phyloP scores from a whole-genome alignment of 2,888 invertebrate genomes.

The Caenorhabditis sp. region DNA sequence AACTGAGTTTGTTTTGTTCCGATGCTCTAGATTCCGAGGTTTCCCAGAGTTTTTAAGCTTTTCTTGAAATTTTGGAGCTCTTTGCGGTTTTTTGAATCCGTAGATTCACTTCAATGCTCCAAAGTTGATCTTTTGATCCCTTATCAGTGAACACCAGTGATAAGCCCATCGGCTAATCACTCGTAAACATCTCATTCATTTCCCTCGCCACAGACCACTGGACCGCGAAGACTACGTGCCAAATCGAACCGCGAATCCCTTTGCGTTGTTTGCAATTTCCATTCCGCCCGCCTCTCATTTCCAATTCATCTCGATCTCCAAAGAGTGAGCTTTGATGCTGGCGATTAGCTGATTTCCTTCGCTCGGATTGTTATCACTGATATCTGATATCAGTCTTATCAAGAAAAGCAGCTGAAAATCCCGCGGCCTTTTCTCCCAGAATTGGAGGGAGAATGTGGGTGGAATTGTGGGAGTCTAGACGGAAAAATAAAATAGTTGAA shows the following conservation, averaged over 20 bases:
- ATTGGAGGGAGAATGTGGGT: background rate
- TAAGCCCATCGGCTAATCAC: background rate
- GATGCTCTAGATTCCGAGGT: too few relatives aligned
- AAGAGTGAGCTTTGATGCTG: background rate
- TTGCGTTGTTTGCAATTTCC: too few relatives aligned
- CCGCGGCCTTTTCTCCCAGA: too few relatives aligned
- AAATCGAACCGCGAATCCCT: too few relatives aligned
- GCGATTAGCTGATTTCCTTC: too few relatives aligned
- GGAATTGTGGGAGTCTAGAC: background rate
- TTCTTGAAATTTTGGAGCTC: too few relatives aligned
- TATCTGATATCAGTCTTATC: background rate
- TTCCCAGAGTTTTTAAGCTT: too few relatives aligned
- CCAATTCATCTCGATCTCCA: background rate
- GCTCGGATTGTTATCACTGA: too few relatives aligned
- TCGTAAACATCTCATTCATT: background rate
- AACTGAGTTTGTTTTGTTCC: too few relatives aligned
- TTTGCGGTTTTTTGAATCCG: too few relatives aligned
- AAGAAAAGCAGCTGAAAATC: background rate
- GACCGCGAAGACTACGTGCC: background rate
- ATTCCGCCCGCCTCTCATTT: background rate
- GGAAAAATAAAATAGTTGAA: too few relatives aligned
- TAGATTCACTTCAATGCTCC: too few relatives aligned
- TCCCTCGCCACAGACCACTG: background rate
- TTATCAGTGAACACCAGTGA: background rate
- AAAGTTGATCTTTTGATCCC: background rate